Conservation (phyloP, 2,888 invertebrate species). For the Epicampocera succincta region DNA sequence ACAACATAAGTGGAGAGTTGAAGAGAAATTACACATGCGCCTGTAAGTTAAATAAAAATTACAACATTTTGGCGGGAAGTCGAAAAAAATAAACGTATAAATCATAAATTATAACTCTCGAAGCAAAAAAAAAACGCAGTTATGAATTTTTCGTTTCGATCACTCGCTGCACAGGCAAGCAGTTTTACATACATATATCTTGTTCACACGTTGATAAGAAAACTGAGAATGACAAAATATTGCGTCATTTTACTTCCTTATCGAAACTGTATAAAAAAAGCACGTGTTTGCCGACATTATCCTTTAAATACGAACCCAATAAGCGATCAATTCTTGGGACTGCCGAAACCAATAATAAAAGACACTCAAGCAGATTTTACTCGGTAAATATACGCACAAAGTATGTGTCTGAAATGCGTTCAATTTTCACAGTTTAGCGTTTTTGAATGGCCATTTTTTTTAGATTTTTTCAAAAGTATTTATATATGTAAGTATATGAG, state of each 20-base stretch:
- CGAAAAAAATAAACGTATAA: background rate
- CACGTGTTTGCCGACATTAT: constrained; percentile 45
- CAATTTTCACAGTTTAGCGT: constrained; percentile 5
- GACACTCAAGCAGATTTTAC: background rate
- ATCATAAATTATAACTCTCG: background rate
- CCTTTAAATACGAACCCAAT: constrained; percentile 35
- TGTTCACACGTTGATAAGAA: background rate
- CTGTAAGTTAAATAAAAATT: background rate
- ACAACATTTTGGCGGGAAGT: constrained; percentile 34
- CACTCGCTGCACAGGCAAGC: background rate
- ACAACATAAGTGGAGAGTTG: constrained; percentile 37
- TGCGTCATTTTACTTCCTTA: background rate
- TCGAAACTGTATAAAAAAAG: constrained; percentile 14
- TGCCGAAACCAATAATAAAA: constrained; percentile 5
- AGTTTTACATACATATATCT: too few species aligned
- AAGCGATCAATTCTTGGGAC: constrained; percentile 40
- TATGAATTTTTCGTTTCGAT: constrained; percentile 5
- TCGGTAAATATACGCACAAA: background rate
- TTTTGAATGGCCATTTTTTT: background rate
- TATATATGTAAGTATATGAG: background rate
- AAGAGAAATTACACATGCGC: constrained; percentile 38
- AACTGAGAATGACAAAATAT: background rate
- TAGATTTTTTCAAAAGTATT: background rate
- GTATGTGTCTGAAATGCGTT: constrained; percentile 16
- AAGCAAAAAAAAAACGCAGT: background rate